Evolutionary conservation across 2,888 invertebrate genomes (phyloP).

Genomic region (Gortyna flavago): DNA sequence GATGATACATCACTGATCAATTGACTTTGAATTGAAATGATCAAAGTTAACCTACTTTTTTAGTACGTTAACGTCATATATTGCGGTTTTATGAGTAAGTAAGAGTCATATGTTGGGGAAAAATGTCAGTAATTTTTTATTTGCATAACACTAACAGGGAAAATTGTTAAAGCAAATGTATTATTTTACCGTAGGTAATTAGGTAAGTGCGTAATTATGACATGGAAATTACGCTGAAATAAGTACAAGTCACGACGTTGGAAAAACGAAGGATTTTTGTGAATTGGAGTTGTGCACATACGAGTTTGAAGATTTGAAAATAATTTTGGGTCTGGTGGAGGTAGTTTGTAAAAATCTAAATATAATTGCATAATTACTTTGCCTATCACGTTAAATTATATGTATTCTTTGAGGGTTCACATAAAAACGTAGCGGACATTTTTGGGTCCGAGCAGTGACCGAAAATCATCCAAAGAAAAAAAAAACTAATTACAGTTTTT

Average conservation of each 20-base stretch:
- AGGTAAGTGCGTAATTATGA: not conserved
- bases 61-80: not conserved
- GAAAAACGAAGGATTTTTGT: conserved; percentile 1
- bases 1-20: not conserved
- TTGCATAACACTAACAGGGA: conserved; percentile 34
- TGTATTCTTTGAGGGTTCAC: not conserved
- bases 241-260: not conserved
- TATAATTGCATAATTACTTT: not conserved
- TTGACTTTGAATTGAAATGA: not conserved
- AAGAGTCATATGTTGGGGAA: conserved; percentile 24
- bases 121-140: conserved; percentile 11
- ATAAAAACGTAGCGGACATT: not conserved
- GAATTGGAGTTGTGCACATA: not conserved
- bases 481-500: no score
- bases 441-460: not conserved
- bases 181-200: conserved; percentile 6
- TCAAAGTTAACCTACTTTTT: conserved; percentile 4
- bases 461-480: not conserved
- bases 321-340: not conserved
- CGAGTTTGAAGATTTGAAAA: not conserved
- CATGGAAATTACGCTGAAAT: conserved; percentile 14
- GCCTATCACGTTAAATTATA: not conserved
- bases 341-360: not conserved
- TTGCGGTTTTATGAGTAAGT: conserved; percentile 40
- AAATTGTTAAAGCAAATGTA: not conserved